Evolutionary conservation across 2,113 vertebrate species (phyloP), one percentile per base, ranked within the genome.

Genomic region (Ancistrus triradiatus): DNA sequence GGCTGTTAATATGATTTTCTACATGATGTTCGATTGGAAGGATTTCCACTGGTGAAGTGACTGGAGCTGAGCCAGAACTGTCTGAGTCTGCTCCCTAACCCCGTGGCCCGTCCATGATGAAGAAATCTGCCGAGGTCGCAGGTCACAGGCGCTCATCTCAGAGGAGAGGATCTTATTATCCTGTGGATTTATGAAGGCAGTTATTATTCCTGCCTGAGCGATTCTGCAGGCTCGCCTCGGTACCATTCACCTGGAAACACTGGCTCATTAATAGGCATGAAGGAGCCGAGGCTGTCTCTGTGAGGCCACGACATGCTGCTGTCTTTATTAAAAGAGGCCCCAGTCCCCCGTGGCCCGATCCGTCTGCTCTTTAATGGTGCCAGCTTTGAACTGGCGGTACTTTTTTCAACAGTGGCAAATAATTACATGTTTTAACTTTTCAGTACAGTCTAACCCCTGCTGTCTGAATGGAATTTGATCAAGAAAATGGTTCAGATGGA

Each of bases 251-350:
- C 60, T 55, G 43, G 55, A 43, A 42, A 19, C 24, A 22, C 40
- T 40, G 40, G 7, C 48, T 63, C 50, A 72, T 68, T 61, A 70
- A 72, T 63, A 59, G 50, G 56, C 68, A 59, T 69, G 61, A 69
- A 49, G 55, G 22, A 66, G 22, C 35, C 25, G 22, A 14, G 7
- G 18, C 25, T 19, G 21, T 38, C 47, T 24, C 11, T 9, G 25
- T 18, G 13, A 53, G 48, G 18, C 13, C 13, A 25, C 43, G 43
- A 14, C 53, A n/a, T 47, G 37, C 38, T 24, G 37, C 57, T 57
- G 59, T 52, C 60, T 60, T 56, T 65, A 55, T 65, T 65, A 55
- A 55, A 65, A 31, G 17, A 46, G 40, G 6, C 28, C 52, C 13
- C 55, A 25, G 22, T 1, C 57, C 33, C 42, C 43, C 28, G 11